Evolutionary conservation across 2,797 vertebrate species (phyloP).

Genomic region (Tragopan temminckii): DNA sequence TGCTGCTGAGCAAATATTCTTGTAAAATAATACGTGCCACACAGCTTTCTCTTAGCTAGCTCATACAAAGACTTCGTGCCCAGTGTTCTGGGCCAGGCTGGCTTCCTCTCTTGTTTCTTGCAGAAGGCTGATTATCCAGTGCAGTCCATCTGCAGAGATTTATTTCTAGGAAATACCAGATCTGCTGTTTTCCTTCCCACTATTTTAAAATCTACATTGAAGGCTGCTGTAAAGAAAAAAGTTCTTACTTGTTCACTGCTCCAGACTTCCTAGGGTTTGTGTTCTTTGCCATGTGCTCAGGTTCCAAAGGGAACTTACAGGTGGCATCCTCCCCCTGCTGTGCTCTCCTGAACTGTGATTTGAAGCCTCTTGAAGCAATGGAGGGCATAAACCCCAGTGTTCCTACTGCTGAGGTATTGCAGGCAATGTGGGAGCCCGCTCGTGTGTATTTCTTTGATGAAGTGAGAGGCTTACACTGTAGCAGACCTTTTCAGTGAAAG

Average conservation of each 20-base stretch:
- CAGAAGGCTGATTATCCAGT: background rate
- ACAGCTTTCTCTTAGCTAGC: background rate
- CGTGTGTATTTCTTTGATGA: background rate
- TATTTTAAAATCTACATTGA: background rate
- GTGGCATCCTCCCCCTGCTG: background rate
- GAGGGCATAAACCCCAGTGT: background rate
- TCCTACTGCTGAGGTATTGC: background rate
- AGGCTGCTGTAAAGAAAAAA: background rate
- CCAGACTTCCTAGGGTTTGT: background rate
- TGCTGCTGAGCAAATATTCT: background rate
- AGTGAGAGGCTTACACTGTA: background rate
- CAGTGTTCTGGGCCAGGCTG: background rate
- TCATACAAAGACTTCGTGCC: background rate
- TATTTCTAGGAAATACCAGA: background rate
- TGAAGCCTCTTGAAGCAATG: background rate
- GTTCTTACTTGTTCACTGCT: background rate
- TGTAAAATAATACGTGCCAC: background rate
- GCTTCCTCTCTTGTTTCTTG: background rate
- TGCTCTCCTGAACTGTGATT: background rate
- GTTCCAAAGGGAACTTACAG: background rate
- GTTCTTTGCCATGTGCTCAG: accelerated
- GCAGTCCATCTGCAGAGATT: accelerated
- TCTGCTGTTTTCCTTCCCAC: background rate
- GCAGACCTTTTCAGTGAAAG: background rate
- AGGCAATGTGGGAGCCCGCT: background rate